Conservation (phyloP, 2,113 vertebrate species). For the Eubucco bourcierii region DNA sequence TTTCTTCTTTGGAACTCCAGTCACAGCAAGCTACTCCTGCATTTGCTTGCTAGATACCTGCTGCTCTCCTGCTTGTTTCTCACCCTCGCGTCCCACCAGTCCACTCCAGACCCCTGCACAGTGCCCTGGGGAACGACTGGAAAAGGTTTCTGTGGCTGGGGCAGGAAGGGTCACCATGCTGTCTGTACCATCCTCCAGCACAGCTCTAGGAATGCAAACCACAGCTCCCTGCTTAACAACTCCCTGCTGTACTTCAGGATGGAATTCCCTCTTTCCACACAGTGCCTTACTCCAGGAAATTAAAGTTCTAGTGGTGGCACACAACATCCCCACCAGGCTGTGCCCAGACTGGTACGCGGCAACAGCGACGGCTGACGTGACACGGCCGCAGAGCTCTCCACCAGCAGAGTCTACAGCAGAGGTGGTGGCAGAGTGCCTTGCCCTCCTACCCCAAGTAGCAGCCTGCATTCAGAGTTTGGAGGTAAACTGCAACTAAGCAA, state of each 20-base stretch:
- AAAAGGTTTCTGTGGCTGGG: not conserved
- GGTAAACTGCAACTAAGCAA: not conserved
- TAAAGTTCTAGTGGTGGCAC: slow-evolving; percentile 71
- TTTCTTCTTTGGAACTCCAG: not conserved
- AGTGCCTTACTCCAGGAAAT: slow-evolving; percentile 61
- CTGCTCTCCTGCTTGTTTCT: not conserved
- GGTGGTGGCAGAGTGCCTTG: slow-evolving; percentile 58
- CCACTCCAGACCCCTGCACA: fast-evolving
- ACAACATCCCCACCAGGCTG: slow-evolving; percentile 68
- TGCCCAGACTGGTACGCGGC: slow-evolving; percentile 68
- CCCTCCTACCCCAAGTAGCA: slow-evolving; percentile 30
- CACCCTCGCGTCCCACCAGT: not conserved
- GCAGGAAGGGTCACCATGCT: not conserved
- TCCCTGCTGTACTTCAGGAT: not conserved
- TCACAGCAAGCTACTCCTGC: not conserved
- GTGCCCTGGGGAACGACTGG: fast-evolving
- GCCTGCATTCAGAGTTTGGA: slow-evolving; percentile 35
- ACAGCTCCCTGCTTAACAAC: not conserved
- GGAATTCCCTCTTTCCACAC: not conserved
- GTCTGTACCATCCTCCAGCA: fast-evolving
- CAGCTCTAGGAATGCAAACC: not conserved
- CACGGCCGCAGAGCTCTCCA: not conserved
- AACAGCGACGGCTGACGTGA: not conserved
- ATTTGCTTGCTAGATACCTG: not conserved
- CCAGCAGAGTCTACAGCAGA: slow-evolving; percentile 6